Base-by-base conservation (phyloP, 1,140 invertebrate genomes). In the Thaumatotibia leucotreta region DNA sequence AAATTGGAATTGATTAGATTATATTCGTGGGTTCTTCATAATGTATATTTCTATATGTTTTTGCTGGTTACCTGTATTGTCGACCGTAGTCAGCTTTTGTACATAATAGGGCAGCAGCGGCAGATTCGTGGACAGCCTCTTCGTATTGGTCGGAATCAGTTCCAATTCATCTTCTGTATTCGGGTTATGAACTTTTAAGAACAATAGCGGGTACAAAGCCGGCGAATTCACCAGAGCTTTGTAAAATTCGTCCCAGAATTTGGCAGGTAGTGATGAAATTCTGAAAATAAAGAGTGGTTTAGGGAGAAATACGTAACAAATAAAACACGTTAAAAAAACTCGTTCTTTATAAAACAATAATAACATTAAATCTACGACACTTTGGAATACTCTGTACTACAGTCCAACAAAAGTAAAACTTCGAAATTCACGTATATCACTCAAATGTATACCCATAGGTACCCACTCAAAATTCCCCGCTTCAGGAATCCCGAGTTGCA, bases 211-310 rank as follows among this genome's bases (percentile, higher is more conserved):
- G 73, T 89, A 79, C 9, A 75, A 70, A 1, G 80, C 83, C 0
- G 88, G 85, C 0, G 86, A 87, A 63, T 73, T 74, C 3, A 78
- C 70, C 6, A 81, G 24, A 5, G 78, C 52, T 64, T 84, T 84
- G 66, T 88, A 88, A 32, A 83, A 76, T 67, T 88, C 82, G 31
- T 83, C 80, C 82, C 81, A 86, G 63, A 89, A 87, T 24, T 66
- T 80, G 1, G 69, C 67, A 11, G 77, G 71, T 4, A 88, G 27
- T n/a, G 82, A 82, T 24, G 84, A 86, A 63, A 83, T 73, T 33
- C 88, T 89, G 67, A 67, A 86, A 84, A n/a, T 58, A 63, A 11
- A 54, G 49, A 6, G n/a, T n/a, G n/a, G n/a, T n/a, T n/a, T 20
- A 45, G 1, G 14, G 14, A 20, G 1, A 4, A 45, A 20, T 45